phyloP scores from a whole-genome alignment of 2,888 invertebrate species.

The Glaucopsyche alexis region DNA sequence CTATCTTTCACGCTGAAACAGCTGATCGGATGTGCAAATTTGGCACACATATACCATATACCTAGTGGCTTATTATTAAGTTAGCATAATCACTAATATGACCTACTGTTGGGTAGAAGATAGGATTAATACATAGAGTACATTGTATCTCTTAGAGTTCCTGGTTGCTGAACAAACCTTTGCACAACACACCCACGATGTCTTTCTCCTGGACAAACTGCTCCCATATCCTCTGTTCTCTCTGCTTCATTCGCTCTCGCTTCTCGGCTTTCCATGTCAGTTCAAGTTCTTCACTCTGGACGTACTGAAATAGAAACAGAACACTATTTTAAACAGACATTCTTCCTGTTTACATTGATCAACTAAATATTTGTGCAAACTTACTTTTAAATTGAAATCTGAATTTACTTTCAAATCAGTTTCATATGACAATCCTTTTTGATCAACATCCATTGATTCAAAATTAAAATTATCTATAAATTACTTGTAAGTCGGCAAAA shows the following conservation, averaged over 20 bases:
- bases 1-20: too few species aligned
- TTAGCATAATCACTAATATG: too few species aligned
- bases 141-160: too few species aligned
- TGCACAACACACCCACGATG: conserved; percentile 50
- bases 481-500: neutral
- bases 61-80: too few species aligned
- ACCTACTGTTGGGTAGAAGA: too few species aligned
- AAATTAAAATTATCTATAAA: neutral
- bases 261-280: conserved; percentile 60
- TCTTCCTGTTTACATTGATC: too few species aligned
- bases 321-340: neutral
- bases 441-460: conserved; percentile 51
- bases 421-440: conserved; percentile 57
- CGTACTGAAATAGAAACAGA: conserved; percentile 51
- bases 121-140: too few species aligned
- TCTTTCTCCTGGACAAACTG: conserved; percentile 68
- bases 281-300: conserved; percentile 61
- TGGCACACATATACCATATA: too few species aligned
- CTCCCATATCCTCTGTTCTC: conserved; percentile 69
- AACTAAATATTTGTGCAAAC: neutral
- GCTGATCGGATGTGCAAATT: too few species aligned
- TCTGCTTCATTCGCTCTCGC: conserved; percentile 61
- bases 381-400: conserved; percentile 39
- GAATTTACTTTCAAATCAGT: conserved; percentile 53
- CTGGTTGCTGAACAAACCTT: conserved; percentile 46